phyloP scores from a whole-genome alignment of 2,888 invertebrate genomes.

The Esperia sulphurella region DNA sequence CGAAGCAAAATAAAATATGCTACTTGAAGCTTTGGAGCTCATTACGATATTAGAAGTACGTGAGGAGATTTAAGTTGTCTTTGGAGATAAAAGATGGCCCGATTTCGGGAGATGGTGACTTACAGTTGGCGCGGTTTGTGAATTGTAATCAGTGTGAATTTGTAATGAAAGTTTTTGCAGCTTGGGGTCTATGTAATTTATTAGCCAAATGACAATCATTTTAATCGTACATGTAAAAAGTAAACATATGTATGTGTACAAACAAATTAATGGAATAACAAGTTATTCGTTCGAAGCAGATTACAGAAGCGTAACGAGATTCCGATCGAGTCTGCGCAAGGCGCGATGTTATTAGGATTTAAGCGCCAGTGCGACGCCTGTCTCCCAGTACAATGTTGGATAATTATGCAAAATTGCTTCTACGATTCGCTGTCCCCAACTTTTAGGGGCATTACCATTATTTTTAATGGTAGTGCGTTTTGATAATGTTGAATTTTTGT shows the following conservation, averaged over 20 bases:
- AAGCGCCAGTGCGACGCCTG: conserved; percentile 56
- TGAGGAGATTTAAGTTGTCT: conserved; percentile 68
- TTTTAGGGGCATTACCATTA: conserved; percentile 75
- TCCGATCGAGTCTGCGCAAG: conserved; percentile 64
- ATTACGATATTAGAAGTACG: conserved; percentile 74
- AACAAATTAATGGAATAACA: conserved; percentile 44
- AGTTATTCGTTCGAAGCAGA: conserved; percentile 59
- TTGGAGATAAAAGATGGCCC: conserved; percentile 32
- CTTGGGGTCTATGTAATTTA: too few species aligned
- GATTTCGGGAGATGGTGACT: conserved; percentile 5
- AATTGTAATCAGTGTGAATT: neutral
- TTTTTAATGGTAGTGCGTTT: conserved; percentile 72
- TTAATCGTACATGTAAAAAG: neutral
- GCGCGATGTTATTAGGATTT: conserved; percentile 71
- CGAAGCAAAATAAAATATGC: conserved; percentile 73
- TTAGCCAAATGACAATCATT: neutral
- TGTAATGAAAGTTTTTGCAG: neutral
- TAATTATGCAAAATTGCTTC: conserved; percentile 78
- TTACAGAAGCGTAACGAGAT: conserved; percentile 68
- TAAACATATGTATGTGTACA: neutral
- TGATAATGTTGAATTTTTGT: conserved; percentile 73
- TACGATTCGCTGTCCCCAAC: conserved; percentile 70
- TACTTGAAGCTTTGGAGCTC: conserved; percentile 63
- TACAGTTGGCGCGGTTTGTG: conserved; percentile 1
- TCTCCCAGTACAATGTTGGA: conserved; percentile 50